Conservation (phyloP, 1,140 invertebrate genomes). For the Drosophila prosaltans region DNA sequence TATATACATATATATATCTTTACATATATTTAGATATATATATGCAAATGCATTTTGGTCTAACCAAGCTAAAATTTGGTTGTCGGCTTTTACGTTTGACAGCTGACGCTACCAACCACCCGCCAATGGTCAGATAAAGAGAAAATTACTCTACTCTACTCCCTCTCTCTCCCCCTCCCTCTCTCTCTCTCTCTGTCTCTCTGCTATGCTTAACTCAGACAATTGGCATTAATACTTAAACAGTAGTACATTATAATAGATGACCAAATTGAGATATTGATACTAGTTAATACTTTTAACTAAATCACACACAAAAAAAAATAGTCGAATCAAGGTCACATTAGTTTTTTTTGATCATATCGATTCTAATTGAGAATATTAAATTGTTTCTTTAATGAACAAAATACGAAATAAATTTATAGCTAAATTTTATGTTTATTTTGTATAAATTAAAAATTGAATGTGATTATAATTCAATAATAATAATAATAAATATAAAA, state of each 20-base stretch:
- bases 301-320: background rate
- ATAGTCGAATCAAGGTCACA: no score
- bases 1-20: conserved; percentile 8
- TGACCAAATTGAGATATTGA: background rate
- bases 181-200: no score
- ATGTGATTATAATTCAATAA: no score
- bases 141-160: conserved; percentile 3
- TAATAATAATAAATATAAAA: no score
- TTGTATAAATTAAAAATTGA: no score
- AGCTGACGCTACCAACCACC: background rate
- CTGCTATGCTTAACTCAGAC: background rate
- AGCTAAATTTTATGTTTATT: no score
- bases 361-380: no score
- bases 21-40: conserved; percentile 30
- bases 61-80: background rate
- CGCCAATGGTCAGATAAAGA: conserved; percentile 4
- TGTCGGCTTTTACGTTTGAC: conserved; percentile 9
- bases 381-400: no score
- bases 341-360: no score
- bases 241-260: background rate
- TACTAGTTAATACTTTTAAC: background rate
- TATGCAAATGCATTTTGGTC: conserved; percentile 17
- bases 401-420: no score
- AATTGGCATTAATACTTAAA: conserved; percentile 3
- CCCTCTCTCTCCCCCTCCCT: no score